Conservation (phyloP, 1,140 invertebrate genomes). For the Bombus huntii region DNA sequence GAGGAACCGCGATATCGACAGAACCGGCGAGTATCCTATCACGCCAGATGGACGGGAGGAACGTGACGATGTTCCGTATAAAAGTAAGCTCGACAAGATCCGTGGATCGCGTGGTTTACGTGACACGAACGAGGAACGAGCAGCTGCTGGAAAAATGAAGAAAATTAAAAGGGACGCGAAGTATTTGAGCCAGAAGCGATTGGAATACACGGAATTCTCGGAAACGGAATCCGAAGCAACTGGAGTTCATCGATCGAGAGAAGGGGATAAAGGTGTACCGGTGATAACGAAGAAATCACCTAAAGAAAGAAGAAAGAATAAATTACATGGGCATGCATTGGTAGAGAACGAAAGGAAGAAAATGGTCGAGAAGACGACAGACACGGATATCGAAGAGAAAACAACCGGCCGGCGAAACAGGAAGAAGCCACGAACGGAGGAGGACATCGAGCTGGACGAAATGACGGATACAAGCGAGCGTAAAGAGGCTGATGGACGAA, state of each 20-base stretch:
- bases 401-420: neutral
- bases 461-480: constrained; percentile 1
- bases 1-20: constrained; percentile 32
- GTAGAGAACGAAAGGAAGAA: neutral
- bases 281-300: neutral
- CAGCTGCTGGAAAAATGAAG: constrained; percentile 37
- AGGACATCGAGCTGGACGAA: neutral
- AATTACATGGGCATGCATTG: neutral
- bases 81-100: constrained; percentile 11
- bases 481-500: constrained; percentile 2
- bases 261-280: neutral
- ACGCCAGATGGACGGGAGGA: constrained; percentile 33
- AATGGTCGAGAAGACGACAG: neutral
- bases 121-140: constrained; percentile 45
- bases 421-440: neutral
- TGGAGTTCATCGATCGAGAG: neutral
- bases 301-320: neutral
- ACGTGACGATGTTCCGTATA: constrained; percentile 55
- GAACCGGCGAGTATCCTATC: constrained; percentile 13
- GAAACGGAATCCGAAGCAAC: neutral
- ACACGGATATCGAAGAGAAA: constrained; percentile 1
- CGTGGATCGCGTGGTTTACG: constrained; percentile 35
- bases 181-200: constrained; percentile 11
- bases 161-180: constrained; percentile 40
- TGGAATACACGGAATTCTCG: neutral